Evolutionary conservation across 2,888 invertebrate species (phyloP).

Genomic region (Lithophane socia): DNA sequence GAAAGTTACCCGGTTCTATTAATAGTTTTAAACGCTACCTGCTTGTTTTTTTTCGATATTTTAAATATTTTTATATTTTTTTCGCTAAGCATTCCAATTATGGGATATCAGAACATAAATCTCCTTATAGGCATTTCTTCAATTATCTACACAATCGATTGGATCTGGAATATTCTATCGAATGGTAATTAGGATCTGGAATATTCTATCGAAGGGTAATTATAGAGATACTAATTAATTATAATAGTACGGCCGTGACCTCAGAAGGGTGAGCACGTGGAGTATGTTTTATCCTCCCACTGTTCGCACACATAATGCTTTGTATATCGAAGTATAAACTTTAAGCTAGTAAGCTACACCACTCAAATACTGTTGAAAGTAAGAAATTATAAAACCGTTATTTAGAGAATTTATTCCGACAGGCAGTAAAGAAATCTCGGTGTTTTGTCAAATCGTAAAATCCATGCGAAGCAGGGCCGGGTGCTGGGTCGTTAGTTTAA

Average conservation of each 20-base stretch:
- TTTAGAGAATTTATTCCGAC: no score
- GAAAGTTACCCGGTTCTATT: not conserved
- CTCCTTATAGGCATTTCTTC: not conserved
- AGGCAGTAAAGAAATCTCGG: not conserved
- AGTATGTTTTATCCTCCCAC: constrained; percentile 4
- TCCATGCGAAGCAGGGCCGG: not conserved
- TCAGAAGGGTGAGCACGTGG: constrained; percentile 12
- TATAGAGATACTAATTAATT: not conserved
- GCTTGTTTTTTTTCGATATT: not conserved
- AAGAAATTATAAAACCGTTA: not conserved
- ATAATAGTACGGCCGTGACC: constrained; percentile 1
- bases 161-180: not conserved
- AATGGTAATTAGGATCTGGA: not conserved
- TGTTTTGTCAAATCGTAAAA: not conserved
- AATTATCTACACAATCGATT: not conserved
- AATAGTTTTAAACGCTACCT: not conserved
- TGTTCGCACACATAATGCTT: not conserved
- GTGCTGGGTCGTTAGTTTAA: not conserved
- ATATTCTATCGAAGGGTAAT: not conserved
- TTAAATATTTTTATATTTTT: no score
- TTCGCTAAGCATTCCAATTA: not conserved
- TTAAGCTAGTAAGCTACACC: not conserved
- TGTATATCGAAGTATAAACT: not conserved
- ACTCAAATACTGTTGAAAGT: not conserved
- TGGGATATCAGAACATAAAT: not conserved